Evolutionary conservation across 1,140 invertebrate genomes (phyloP), one percentile per base, ranked within the genome.

Genomic region (Lanistes nyassanus): DNA sequence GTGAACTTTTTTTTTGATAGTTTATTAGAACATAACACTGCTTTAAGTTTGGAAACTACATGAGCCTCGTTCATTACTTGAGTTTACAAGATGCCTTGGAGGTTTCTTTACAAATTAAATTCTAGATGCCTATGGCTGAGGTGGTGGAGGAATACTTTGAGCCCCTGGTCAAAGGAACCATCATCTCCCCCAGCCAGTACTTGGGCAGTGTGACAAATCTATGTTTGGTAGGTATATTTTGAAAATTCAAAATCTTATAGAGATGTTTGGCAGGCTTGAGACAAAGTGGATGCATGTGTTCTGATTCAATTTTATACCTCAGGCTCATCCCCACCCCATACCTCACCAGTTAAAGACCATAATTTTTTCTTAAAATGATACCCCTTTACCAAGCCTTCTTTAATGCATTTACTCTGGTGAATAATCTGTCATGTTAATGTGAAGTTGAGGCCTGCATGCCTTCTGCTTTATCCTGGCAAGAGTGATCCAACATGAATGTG

Each of bases 121-220:
- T 79, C 21, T 65, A 94, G 78, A 93, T 96, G 83, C 97, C 97
- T 0, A 91, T 94, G 73, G 77, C 87, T 9, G 77, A 86, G 13
- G 92, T 93, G 82, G 93, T 96, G 67, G 90, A 90, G 65, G 93
- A 95, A 89, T 94, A 93, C 83, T 93, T 92, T 81, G 98, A 99
- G 87, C 98, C 98, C 6, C 93, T 96, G 87, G 94, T 99, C 0
- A 85, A 91, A 86, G 96, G 95, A 60, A 98, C 96, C 13, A 95
- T 99, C 74, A 95, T 99, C 82, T 94, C 94, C 23, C 97, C 97
- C 79, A 90, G 91, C 90, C 89, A 89, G 42, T 90, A 90, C 78
- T 64, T 85, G 37, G 85, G 86, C 29, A 70, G 80, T 13, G 83
- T 92, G 13, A 86, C 87, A 31, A 79, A 77, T 29, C 76, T 92